A percentile compares a stretch with the other conserved stretches of the same genome.
These are phyloP conservation scores for Apamea epomidion DNA, from an alignment of 2,888 invertebrate species.

Conservation along the genomic window DNA sequence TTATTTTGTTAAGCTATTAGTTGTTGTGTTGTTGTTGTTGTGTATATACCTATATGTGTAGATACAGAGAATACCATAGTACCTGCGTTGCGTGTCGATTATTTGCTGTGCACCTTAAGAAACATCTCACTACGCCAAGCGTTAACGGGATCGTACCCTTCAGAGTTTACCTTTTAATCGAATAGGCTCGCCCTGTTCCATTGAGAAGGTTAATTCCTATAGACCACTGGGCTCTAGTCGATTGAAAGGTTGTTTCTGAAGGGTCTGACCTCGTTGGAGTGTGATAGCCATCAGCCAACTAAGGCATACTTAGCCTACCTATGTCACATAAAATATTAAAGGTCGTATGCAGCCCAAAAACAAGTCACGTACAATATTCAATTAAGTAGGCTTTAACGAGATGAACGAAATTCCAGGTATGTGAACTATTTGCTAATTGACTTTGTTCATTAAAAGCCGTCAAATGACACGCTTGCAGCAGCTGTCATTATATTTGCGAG, in stretches of 20 bases:
- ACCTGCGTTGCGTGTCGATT: not conserved
- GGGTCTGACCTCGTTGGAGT: not conserved
- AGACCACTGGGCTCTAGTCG: not conserved
- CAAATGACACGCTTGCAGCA: constrained; percentile 56
- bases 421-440: constrained; percentile 50
- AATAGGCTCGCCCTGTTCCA: not conserved
- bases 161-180: not conserved
- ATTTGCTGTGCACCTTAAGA: not conserved
- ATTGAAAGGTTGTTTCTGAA: constrained; percentile 14
- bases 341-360: constrained; percentile 4
- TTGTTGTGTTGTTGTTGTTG: too few species aligned
- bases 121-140: not conserved
- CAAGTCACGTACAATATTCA: not conserved
- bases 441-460: constrained; percentile 43
- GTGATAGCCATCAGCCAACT: not conserved
- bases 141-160: not conserved
- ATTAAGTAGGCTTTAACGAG: constrained; percentile 30
- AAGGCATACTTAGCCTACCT: not conserved
- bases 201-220: not conserved
- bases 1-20: too few species aligned
- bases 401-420: constrained; percentile 33
- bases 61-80: too few species aligned
- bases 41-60: too few species aligned
- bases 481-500: constrained; percentile 55
- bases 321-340: not conserved